A percentile compares a stretch with the other conserved stretches of the same genome.
phyloP scores from a whole-genome alignment of 2,797 vertebrate species.

The Heliangelus exortis region DNA sequence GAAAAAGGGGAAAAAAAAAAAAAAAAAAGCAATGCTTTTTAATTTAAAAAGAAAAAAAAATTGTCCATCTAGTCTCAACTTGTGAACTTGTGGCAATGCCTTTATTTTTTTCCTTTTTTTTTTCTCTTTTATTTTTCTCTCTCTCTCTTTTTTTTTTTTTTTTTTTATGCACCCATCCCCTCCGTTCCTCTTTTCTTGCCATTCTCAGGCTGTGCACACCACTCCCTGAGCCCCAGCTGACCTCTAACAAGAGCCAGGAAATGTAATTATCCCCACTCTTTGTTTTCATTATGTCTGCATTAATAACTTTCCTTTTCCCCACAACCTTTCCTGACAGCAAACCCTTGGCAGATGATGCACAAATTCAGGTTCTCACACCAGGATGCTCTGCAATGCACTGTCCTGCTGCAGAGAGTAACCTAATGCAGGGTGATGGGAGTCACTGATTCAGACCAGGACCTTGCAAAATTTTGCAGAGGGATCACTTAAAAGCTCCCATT shows the following conservation, averaged over 20 bases:
- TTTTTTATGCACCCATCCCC: fast-evolving
- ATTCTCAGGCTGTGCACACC: background rate
- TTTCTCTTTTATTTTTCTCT: fast-evolving
- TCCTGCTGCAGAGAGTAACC: background rate
- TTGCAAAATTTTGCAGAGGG: background rate
- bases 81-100: background rate
- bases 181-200: background rate
- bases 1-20: background rate
- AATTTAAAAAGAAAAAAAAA: background rate
- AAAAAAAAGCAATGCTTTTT: background rate
- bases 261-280: slow-evolving; percentile 31
- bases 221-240: background rate
- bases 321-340: slow-evolving; percentile 31
- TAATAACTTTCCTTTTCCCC: slow-evolving; percentile 36
- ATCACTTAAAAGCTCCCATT: background rate
- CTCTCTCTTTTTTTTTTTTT: too few species aligned
- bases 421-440: background rate
- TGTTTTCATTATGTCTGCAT: slow-evolving; percentile 40
- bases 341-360: slow-evolving; percentile 40
- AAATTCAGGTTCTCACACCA: slow-evolving; percentile 14
- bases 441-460: background rate
- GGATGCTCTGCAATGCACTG: background rate
- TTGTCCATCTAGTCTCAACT: background rate
- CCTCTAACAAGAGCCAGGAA: background rate
- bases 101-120: background rate